Evolutionary conservation across 2,888 invertebrate species (phyloP), one percentile per base, ranked within the genome.

Genomic region (Sinohyriopsis cumingii): DNA sequence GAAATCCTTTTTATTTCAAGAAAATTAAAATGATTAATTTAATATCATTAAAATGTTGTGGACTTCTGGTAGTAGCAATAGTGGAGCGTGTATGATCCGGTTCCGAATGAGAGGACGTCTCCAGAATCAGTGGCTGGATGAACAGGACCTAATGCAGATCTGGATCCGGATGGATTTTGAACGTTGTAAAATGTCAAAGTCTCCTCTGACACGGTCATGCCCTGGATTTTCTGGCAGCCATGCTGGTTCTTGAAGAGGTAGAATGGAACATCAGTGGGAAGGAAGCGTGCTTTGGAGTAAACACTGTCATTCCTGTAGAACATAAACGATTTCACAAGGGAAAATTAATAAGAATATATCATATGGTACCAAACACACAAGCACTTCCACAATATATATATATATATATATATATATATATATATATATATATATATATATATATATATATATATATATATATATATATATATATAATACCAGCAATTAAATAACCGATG

Each of bases 231-330:
- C 55, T 75, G 75, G 64, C 77, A 77, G 55, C 75, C 72, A 61
- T 77, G 77, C 62, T 72, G 71, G 65, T 67, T 63, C 28, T 72
- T 68, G 62, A 69, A 67, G 55, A 77, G 64, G 68, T 75, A 75
- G 68, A 77, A 77, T 25, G 75, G 71, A 63, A 67, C 61, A 56
- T 64, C 68, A 9, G 57, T 59, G n/a, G 77, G 77, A 33, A 75
- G 69, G 67, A 65, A 72, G 20, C 71, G 67, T 25, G 67, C 62
- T 59, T 75, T 72, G 19, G 72, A 65, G 59, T 77, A 77, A 20
- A 72, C 70, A 1, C 68, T 66, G 53, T 77, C 77, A 59, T 69
- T 71, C 55, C 77, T 77, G 61, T 9, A n/a, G 22, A 70, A 53
- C 1, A 25, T 1, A 18, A 63, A n/a, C 53, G 3, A 24, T 20